Evolutionary conservation across 2,888 invertebrate species (phyloP).

Genomic region (Lydus trimaculatus): DNA sequence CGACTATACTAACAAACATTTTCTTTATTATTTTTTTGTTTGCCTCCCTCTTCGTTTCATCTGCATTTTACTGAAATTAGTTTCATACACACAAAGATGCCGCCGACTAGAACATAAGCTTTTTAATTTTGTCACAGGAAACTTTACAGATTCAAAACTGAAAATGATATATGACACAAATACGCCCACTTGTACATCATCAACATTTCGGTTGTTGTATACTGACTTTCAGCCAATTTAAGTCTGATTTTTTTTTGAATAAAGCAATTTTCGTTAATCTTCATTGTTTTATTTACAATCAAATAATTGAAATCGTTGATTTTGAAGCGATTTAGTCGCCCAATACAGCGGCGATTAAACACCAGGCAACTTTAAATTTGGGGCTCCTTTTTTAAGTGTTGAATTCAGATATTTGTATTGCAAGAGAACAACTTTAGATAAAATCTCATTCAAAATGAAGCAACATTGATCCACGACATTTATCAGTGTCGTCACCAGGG

Average conservation of each 20-base stretch:
- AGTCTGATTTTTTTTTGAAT: neutral
- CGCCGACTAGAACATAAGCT: neutral
- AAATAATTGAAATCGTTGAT: too few species aligned
- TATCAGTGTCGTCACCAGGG: too few species aligned
- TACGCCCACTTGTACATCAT: slow-evolving; percentile 28
- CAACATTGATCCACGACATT: too few species aligned
- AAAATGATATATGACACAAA: slow-evolving; percentile 25
- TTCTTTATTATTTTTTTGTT: neutral
- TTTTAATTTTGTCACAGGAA: slow-evolving; percentile 9
- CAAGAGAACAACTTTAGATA: too few species aligned
- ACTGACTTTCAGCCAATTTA: neutral
- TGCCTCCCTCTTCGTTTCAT: neutral
- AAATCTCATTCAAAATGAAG: too few species aligned
- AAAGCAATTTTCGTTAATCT: too few species aligned
- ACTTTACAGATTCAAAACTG: neutral
- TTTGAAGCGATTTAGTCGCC: too few species aligned
- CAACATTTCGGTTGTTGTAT: neutral
- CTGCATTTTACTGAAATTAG: neutral
- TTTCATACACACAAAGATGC: slow-evolving; percentile 1
- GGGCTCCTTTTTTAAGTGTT: too few species aligned
- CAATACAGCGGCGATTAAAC: too few species aligned
- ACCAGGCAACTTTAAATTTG: too few species aligned
- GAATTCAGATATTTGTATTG: too few species aligned
- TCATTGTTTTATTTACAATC: too few species aligned
- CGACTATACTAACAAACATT: neutral